These are phyloP conservation scores for Abrostola tripartita DNA, from an alignment of 2,888 invertebrate species.

Conservation along the genomic window DNA sequence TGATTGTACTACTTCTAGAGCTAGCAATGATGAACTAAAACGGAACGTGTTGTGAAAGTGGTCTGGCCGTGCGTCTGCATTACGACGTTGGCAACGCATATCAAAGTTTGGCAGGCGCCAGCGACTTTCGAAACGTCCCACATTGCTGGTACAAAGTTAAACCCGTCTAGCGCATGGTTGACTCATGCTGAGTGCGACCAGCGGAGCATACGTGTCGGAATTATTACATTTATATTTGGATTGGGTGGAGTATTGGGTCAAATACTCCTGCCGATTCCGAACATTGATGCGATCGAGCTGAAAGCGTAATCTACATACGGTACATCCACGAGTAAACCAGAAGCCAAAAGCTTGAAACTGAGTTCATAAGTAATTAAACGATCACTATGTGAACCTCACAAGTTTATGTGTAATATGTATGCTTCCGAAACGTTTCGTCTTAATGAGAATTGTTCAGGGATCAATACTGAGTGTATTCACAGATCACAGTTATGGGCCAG, in stretches of 20 bases:
- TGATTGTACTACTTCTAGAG: constrained; percentile 47
- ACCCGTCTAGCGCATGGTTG: constrained; percentile 64
- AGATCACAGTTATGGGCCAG: background rate
- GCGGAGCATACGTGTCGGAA: constrained; percentile 30
- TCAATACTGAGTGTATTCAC: background rate
- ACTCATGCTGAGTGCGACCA: constrained; percentile 56
- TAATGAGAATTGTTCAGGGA: background rate
- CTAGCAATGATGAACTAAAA: constrained; percentile 56
- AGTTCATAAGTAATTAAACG: background rate
- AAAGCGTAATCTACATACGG: background rate
- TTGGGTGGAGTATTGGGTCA: constrained; percentile 15
- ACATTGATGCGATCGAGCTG: background rate
- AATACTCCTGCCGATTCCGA: constrained; percentile 14
- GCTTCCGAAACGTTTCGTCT: background rate
- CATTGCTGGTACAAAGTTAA: constrained; percentile 68
- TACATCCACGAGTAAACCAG: background rate
- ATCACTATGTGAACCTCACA: background rate
- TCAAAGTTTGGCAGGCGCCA: constrained; percentile 80
- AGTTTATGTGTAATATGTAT: background rate
- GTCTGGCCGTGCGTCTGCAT: constrained; percentile 59
- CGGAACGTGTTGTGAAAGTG: constrained; percentile 70
- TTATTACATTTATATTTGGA: constrained; percentile 41
- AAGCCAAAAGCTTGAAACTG: background rate
- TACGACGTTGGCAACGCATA: constrained; percentile 73
- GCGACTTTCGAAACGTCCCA: constrained; percentile 76